Evolutionary conservation across 1,140 invertebrate genomes (phyloP), one percentile per base, ranked within the genome.

Genomic region (Euwallacea similis): DNA sequence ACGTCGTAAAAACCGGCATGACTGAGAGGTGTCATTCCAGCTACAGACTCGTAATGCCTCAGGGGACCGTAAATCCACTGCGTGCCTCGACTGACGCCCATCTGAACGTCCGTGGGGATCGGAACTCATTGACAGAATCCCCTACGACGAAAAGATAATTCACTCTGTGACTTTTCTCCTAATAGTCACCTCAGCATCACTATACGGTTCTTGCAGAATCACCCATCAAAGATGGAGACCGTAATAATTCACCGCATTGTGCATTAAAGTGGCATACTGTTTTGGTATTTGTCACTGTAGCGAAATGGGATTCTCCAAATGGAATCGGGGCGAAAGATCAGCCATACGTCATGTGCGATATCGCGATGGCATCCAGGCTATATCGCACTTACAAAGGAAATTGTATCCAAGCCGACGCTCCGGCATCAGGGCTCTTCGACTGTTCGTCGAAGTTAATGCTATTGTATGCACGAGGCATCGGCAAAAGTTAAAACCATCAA

Each of bases 11-110:
- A 72, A 76, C 50, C 62, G 64, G 42, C 74, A 68, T 72, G 74
- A 74, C 74, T 67, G 70, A 76, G 63, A 74, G 74, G 70, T 72
- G 70, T 76, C 73, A 76, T 74, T 67, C 66, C 55, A 55, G 59
- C 66, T 58, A 64, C 46, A 65, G 65, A 72, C 68, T 44, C 59
- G 58, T 73, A 74, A 76, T 63, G 71, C 71, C 68, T 73, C 41
- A 44, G 75, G 74, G 75, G 44, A 70, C 61, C 73, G 70, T 76
- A 76, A 76, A 76, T 71, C 67, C 65, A 73, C 58, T 76, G 67
- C 71, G 73, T 74, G 75, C 73, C 75, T 73, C 66, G 58, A 58
- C 50, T 71, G 71, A 69, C 71, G 68, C 62, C 74, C 75, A 76
- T 76, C 73, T 73, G 21, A 33, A 65, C 8, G 47, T 54, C 63